Evolutionary conservation across 37 sponge, comb jelly and placozoan genomes (phyloP), one percentile per base, ranked within the genome.

Genomic region (Tethya wilhelma): DNA sequence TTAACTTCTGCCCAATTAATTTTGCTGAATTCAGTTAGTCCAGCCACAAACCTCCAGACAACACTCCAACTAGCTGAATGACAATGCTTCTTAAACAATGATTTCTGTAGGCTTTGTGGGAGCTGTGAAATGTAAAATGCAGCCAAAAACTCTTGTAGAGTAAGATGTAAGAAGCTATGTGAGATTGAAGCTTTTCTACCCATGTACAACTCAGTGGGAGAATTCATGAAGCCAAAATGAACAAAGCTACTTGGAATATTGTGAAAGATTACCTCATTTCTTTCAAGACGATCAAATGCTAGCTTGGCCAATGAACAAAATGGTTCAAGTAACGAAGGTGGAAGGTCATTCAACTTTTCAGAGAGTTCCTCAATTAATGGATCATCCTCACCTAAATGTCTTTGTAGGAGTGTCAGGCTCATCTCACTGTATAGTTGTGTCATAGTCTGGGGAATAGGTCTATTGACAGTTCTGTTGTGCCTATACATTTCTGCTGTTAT

Each of bases 381-480:
- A n/a, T n/a, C n/a, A n/a, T n/a, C n/a, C 3, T 34, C 39, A 69
- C 38, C 38, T 43, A 69, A 38, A 43, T 69, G 25, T 25, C 69
- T 34, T 38, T 26, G 38, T 25, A 73, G 44, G 38, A 78, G 38
- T 32, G 9, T 30, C 19, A 64, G 67, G 4, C 31, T 34, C 22
- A 78, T 12, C 2, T 30, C 44, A 5, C 67, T 66, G 79, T 78
- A 78, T 28, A 78, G 79, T 45, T 78, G 44, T 29, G 79, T 78
- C 67, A 78, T 64, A 20, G 79, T 78, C 44, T 32, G 64, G 12
- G 79, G 79, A 11, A 66, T 44, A 53, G n/a, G 56, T 37, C 43
- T 37, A 1, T 53, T 44, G 22, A 19, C 42, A 6, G 28, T 36
- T 28, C 32, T 30, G 23, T 17, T 44, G 46, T 36, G 38, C 29